Percentiles rank a stretch among this genome's conserved stretches.
These are phyloP conservation scores for Laothoe populi DNA, from an alignment of 2,888 invertebrate species.

Conservation along the genomic window DNA sequence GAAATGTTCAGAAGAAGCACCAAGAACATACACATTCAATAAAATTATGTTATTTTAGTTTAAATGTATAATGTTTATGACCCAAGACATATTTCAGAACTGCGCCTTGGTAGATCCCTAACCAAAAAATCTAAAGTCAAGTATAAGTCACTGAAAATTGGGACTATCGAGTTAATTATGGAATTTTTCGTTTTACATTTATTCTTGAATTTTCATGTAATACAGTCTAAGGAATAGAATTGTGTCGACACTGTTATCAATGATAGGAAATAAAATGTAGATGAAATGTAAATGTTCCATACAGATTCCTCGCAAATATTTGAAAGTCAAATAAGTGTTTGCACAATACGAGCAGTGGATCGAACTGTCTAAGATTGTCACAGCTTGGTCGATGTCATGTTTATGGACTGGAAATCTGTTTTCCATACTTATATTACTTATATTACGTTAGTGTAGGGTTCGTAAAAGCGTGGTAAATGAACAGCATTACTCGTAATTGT, in stretches of 20 bases:
- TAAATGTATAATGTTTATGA: too few species aligned
- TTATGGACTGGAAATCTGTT: neutral
- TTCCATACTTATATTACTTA: neutral
- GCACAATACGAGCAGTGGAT: neutral
- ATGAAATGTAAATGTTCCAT: slow-evolving; percentile 16
- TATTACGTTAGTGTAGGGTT: neutral
- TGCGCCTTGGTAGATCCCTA: too few species aligned
- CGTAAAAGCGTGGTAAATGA: too few species aligned
- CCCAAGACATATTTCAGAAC: too few species aligned
- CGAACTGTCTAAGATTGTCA: slow-evolving; percentile 1
- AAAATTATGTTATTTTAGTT: too few species aligned
- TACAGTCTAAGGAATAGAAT: neutral
- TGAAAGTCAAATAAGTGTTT: slow-evolving; percentile 24
- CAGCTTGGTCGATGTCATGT: neutral
- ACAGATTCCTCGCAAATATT: slow-evolving; percentile 14
- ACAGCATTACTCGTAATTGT: too few species aligned
- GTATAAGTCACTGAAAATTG: too few species aligned
- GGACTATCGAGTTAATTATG: too few species aligned
- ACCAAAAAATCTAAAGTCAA: too few species aligned
- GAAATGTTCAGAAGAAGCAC: too few species aligned
- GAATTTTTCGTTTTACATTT: too few species aligned
- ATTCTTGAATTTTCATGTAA: neutral
- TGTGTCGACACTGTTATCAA: neutral
- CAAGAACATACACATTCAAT: too few species aligned
- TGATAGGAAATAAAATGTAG: slow-evolving; percentile 16